Conservation (phyloP, 1,140 invertebrate genomes). For the Zaprionus ornatus region DNA sequence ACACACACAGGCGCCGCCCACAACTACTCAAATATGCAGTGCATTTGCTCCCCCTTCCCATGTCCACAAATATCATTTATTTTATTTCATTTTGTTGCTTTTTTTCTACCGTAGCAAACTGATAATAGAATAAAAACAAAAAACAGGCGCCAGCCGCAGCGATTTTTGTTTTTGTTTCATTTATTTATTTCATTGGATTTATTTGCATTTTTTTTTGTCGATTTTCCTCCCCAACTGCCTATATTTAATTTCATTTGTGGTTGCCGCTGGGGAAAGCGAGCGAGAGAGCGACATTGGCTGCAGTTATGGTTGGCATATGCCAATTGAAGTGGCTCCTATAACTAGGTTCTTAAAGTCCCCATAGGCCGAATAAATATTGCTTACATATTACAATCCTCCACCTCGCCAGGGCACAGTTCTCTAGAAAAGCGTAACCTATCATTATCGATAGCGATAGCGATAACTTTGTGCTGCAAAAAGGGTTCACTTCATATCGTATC, state of each 20-base stretch:
- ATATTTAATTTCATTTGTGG: constrained; percentile 81
- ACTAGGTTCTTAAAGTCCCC: neutral
- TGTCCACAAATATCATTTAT: constrained; percentile 69
- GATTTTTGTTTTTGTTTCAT: constrained; percentile 32
- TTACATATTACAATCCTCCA: neutral
- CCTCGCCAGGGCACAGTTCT: neutral
- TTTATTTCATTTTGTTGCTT: constrained; percentile 55
- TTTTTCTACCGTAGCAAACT: constrained; percentile 61
- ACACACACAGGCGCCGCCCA: constrained; percentile 12
- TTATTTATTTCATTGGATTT: constrained; percentile 42
- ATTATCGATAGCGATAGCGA: constrained; percentile 24
- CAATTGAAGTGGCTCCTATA: constrained; percentile 8
- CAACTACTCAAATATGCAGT: constrained; percentile 60
- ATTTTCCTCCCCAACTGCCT: constrained; percentile 32
- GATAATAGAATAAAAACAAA: constrained; percentile 71
- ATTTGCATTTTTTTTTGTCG: constrained; percentile 35
- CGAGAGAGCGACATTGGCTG: constrained; percentile 25
- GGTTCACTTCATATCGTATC: constrained; percentile 32
- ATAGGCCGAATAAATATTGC: neutral
- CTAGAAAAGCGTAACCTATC: constrained; percentile 9
- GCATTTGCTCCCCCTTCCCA: neutral
- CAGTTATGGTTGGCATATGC: constrained; percentile 13
- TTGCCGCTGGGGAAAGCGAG: constrained; percentile 37
- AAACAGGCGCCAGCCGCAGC: constrained; percentile 68
- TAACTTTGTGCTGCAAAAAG: constrained; percentile 39